Conservation (phyloP, 2,113 vertebrate genomes). For the Rhea americana region DNA sequence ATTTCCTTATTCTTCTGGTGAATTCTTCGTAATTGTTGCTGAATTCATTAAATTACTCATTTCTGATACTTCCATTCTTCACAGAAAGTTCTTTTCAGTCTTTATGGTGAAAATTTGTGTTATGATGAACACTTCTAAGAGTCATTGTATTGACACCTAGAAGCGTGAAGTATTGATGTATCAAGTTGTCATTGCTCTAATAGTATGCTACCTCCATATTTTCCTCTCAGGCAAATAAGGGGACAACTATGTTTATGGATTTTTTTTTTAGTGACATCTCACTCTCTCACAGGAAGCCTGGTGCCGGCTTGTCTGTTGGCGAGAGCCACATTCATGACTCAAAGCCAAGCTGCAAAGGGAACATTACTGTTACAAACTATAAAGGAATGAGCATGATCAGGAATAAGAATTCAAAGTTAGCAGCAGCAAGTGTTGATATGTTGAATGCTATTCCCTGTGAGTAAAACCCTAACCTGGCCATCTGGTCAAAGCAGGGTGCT, state of each 20-base stretch:
- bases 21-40: neutral
- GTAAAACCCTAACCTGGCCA: conserved; percentile 36
- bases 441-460: conserved; percentile 31
- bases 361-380: conserved; percentile 6
- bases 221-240: conserved; percentile 24
- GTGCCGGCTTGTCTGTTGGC: conserved; percentile 69
- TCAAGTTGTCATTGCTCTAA: neutral
- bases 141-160: neutral
- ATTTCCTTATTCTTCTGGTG: neutral
- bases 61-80: neutral
- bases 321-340: conserved; percentile 36
- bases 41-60: neutral
- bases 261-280: conserved; percentile 68
- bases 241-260: conserved; percentile 22
- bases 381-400: conserved; percentile 43
- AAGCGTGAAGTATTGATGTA: conserved; percentile 13
- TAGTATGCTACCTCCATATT: conserved; percentile 8
- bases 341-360: conserved; percentile 57
- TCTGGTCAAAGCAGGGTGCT: conserved; percentile 13
- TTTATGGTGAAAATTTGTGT: neutral
- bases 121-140: neutral
- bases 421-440: conserved; percentile 54
- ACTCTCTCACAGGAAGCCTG: conserved; percentile 69
- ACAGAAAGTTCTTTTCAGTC: neutral
- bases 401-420: neutral